These are phyloP conservation scores for Matsumyia berberina DNA, from an alignment of 2,888 invertebrate species.

Conservation along the genomic window DNA sequence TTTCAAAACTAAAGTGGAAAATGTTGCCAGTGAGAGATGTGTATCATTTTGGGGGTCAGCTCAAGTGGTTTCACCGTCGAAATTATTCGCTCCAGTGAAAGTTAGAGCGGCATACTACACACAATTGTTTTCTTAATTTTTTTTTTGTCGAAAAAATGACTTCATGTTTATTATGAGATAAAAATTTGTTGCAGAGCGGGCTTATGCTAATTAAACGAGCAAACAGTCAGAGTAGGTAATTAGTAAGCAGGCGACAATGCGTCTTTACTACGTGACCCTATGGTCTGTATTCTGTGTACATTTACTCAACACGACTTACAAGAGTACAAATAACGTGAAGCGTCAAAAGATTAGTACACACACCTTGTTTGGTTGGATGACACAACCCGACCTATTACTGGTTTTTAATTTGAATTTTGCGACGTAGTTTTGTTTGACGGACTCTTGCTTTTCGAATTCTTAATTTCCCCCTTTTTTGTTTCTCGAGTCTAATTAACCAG, in stretches of 20 bases:
- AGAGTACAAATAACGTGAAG: neutral
- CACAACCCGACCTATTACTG: constrained; percentile 4
- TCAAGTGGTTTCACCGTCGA: constrained; percentile 7
- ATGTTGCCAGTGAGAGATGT: neutral
- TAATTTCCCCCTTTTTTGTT: neutral
- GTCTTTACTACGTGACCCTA: neutral
- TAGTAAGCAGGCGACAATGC: neutral
- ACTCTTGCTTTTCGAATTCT: neutral
- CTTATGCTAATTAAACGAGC: constrained; percentile 1
- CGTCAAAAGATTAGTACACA: neutral
- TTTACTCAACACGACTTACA: neutral
- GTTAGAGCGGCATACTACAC: neutral
- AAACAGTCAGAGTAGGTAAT: neutral
- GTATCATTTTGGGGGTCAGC: constrained; percentile 11
- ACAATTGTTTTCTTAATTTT: neutral
- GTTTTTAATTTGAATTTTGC: constrained; percentile 5
- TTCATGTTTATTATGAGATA: constrained; percentile 1
- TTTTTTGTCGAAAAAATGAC: constrained; percentile 1
- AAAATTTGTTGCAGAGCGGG: neutral
- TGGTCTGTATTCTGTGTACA: neutral
- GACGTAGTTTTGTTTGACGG: neutral
- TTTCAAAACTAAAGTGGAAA: constrained; percentile 8
- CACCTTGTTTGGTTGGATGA: neutral
- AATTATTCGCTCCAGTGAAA: constrained; percentile 45
- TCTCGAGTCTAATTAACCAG: neutral